Percentiles rank a stretch among this genome's conserved stretches.
Evolutionary conservation across 1,140 invertebrate genomes (phyloP).

Genomic region (Aphelinus atriplicis): DNA sequence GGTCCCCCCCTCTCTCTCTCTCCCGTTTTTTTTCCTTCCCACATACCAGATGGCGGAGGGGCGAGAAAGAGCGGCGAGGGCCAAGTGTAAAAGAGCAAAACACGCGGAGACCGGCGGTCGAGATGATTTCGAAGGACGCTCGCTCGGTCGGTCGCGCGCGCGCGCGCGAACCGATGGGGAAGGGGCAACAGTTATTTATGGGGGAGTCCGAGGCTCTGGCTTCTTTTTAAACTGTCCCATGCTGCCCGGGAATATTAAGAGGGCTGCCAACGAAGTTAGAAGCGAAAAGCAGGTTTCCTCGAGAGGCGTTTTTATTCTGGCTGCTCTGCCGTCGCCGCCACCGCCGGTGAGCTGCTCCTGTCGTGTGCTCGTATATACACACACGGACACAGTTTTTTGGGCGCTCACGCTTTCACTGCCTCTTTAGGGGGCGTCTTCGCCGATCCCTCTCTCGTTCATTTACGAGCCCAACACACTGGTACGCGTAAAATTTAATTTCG

Average conservation of each 20-base stretch:
- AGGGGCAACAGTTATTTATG: conserved; percentile 26
- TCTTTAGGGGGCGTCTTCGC: no score
- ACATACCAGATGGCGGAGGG: conserved; percentile 28
- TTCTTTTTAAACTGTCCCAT: background rate
- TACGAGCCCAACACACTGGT: no score
- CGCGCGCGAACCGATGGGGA: background rate
- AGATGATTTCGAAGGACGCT: conserved; percentile 27
- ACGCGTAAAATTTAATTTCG: no score
- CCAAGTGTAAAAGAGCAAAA: conserved; percentile 28
- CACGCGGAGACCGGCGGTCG: background rate
- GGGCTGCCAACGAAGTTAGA: background rate
- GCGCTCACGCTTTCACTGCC: no score
- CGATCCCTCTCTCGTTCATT: no score
- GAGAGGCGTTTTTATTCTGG: background rate
- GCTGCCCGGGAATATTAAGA: background rate
- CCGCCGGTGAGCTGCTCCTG: no score
- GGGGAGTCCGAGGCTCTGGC: background rate
- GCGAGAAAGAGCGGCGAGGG: background rate
- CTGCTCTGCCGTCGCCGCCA: background rate
- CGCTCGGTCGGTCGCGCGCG: background rate
- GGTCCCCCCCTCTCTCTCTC: no score
- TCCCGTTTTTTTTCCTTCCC: conserved; percentile 2
- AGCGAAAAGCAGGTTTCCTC: conserved; percentile 6
- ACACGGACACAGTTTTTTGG: no score
- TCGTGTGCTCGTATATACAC: no score